Percentiles rank a stretch among this genome's conserved stretches.
Evolutionary conservation across 2,888 invertebrate species (phyloP).

Genomic region (Rugalucina vietnamica): DNA sequence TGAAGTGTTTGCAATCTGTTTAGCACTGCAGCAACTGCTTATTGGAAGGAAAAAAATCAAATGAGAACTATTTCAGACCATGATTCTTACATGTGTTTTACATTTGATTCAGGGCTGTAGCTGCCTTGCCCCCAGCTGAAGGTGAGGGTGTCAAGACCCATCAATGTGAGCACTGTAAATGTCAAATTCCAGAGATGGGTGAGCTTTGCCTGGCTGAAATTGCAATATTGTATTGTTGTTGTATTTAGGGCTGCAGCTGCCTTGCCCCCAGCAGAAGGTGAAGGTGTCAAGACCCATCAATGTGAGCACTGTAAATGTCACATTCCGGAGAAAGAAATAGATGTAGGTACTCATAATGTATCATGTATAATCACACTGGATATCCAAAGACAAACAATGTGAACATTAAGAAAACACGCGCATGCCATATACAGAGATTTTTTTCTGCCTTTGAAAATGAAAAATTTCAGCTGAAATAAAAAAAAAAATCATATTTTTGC

Average conservation of each 20-base stretch:
- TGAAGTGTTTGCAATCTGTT: too few relatives aligned
- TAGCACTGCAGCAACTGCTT: too few relatives aligned
- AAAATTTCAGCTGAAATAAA: too few relatives aligned
- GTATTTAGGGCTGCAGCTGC: slow-evolving; percentile 33
- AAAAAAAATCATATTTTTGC: too few relatives aligned
- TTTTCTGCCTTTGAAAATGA: too few relatives aligned
- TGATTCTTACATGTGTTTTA: slow-evolving; percentile 35
- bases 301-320: slow-evolving; percentile 61
- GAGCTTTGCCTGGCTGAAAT: neutral
- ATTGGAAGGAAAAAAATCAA: too few relatives aligned
- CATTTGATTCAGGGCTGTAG: neutral
- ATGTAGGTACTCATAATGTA: slow-evolving; percentile 35
- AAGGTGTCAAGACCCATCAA: slow-evolving; percentile 40
- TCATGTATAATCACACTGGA: too few relatives aligned
- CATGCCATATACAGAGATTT: too few relatives aligned
- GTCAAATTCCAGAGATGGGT: slow-evolving; percentile 42
- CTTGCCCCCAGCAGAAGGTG: slow-evolving; percentile 34
- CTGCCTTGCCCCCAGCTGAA: neutral
- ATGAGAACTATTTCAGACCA: too few relatives aligned
- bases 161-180: slow-evolving; percentile 54
- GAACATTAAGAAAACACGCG: too few relatives aligned
- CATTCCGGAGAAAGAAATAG: slow-evolving; percentile 43
- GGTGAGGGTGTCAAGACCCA: slow-evolving; percentile 30
- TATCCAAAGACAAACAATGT: too few relatives aligned
- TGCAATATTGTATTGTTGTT: neutral